Percentiles rank a stretch among this genome's conserved stretches.
Conservation (phyloP, 2,113 vertebrate genomes). For the Coryphaenoides rupestris region DNA sequence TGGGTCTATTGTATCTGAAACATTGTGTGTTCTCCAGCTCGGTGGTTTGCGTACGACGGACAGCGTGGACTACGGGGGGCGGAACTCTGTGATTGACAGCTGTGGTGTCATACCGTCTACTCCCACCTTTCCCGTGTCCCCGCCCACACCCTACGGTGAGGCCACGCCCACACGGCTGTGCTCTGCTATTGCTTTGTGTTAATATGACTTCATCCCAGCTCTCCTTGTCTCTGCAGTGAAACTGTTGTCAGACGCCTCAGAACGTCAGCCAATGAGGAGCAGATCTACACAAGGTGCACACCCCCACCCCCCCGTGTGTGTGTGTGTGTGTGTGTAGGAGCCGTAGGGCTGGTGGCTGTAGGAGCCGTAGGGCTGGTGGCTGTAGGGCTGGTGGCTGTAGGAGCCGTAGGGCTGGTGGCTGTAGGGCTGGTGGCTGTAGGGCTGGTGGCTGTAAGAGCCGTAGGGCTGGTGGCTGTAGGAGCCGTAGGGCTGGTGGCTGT, state of each 20-base stretch:
- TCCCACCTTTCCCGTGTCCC: conserved; percentile 80
- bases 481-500: too few relatives aligned
- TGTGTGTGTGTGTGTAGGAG: conserved; percentile 14
- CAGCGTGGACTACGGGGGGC: conserved; percentile 44
- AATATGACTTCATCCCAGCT: conserved; percentile 37
- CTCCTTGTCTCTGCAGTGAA: conserved; percentile 56
- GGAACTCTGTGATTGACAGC: conserved; percentile 46
- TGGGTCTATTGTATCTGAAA: conserved; percentile 6
- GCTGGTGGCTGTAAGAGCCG: too few relatives aligned
- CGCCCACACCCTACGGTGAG: conserved; percentile 83
- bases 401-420: too few relatives aligned
- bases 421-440: too few relatives aligned
- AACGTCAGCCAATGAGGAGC: conserved; percentile 30
- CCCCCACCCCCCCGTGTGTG: background rate
- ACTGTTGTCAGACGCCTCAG: conserved; percentile 53
- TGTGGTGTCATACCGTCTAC: conserved; percentile 60
- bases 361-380: too few relatives aligned
- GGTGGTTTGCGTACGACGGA: conserved; percentile 39
- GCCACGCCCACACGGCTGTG: background rate
- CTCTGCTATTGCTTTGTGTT: too few relatives aligned
- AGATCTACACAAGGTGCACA: conserved; percentile 65
- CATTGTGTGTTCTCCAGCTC: conserved; percentile 52
- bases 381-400: too few relatives aligned
- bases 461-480: too few relatives aligned
- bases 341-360: too few relatives aligned